phyloP scores from a whole-genome alignment of 1,140 invertebrate genomes.

The Liolophura sinensis region DNA sequence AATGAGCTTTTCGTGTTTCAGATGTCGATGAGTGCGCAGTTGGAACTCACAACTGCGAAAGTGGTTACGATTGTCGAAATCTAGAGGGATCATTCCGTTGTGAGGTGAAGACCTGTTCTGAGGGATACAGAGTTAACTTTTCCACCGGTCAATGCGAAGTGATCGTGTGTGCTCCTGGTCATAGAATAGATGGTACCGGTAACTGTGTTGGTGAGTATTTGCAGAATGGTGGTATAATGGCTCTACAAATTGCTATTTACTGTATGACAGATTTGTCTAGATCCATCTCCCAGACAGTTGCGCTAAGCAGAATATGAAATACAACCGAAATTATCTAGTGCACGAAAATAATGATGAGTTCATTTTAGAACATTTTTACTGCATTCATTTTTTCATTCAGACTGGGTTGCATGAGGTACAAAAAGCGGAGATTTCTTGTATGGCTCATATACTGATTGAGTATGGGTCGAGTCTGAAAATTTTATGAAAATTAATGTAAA shows the following conservation, averaged over 20 bases:
- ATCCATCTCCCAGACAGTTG: too few species aligned
- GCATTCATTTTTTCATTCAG: too few species aligned
- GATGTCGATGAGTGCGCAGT: conserved; percentile 84
- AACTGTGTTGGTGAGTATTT: conserved; percentile 62
- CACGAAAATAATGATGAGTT: too few species aligned
- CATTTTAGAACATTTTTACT: too few species aligned
- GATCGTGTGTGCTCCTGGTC: conserved; percentile 61
- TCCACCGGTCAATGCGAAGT: conserved; percentile 83
- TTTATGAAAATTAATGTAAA: conserved; percentile 5
- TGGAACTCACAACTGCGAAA: conserved; percentile 79
- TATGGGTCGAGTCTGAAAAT: background rate
- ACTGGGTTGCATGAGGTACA: too few species aligned
- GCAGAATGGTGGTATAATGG: background rate
- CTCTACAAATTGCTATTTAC: too few species aligned
- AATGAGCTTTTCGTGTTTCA: too few species aligned
- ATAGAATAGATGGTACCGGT: conserved; percentile 56
- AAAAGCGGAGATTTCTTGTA: too few species aligned
- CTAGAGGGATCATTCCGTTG: conserved; percentile 80
- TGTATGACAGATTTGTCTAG: too few species aligned
- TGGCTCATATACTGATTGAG: too few species aligned
- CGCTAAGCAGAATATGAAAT: too few species aligned
- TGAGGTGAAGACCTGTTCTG: conserved; percentile 64
- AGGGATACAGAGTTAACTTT: conserved; percentile 58
- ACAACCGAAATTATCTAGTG: too few species aligned
- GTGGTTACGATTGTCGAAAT: conserved; percentile 82